These are phyloP conservation scores for Oscheius sp. DNA, from an alignment of 1,140 invertebrate species.

Conservation along the genomic window DNA sequence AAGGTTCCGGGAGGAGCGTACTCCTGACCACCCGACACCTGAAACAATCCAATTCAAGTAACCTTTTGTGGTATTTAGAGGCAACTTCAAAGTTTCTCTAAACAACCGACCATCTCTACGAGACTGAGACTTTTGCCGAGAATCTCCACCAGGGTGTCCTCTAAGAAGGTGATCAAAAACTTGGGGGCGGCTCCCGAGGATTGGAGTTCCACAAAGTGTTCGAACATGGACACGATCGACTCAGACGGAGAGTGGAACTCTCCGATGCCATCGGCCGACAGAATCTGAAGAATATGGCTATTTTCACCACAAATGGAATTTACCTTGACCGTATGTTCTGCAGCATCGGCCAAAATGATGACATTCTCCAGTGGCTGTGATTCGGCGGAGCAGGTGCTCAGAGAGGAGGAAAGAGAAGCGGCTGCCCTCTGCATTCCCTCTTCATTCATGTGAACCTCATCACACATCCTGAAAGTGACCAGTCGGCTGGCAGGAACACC, in stretches of 20 bases:
- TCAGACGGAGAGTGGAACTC: constrained; percentile 42
- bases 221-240: constrained; percentile 43
- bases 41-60: not conserved
- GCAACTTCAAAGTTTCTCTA: not conserved
- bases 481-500: too few relatives aligned
- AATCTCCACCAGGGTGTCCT: constrained; percentile 36
- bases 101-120: constrained; percentile 39
- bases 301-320: constrained; percentile 8
- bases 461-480: constrained; percentile 22
- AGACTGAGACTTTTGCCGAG: constrained; percentile 35
- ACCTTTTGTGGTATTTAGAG: not conserved
- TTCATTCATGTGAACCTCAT: constrained; percentile 29
- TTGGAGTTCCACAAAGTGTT: constrained; percentile 43
- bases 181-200: constrained; percentile 21
- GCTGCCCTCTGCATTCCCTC: not conserved
- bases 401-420: not conserved
- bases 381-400: not conserved
- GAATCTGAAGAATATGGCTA: too few relatives aligned
- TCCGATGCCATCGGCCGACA: constrained; percentile 29
- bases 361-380: constrained; percentile 2
- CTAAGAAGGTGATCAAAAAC: constrained; percentile 43
- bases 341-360: constrained; percentile 34
- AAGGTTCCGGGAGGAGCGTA: not conserved
- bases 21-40: not conserved
- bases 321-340: constrained; percentile 38